phyloP scores from a whole-genome alignment of 1,140 invertebrate genomes.

The Bilobella aurantiaca region DNA sequence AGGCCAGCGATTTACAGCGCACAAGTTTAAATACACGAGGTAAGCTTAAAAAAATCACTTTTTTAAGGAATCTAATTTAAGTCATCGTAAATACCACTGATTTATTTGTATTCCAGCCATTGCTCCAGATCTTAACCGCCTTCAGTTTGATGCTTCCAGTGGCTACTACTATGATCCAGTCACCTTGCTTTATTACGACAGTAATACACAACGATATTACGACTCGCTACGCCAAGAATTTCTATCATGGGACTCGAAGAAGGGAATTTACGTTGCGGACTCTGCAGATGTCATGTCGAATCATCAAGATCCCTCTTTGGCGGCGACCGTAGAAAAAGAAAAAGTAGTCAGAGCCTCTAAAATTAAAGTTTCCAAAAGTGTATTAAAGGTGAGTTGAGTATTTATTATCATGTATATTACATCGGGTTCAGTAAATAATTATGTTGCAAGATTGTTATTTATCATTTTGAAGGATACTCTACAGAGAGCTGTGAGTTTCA shows the following conservation, averaged over 20 bases:
- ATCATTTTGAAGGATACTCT: too few species aligned
- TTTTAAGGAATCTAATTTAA: neutral
- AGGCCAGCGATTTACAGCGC: too few species aligned
- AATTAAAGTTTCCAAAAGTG: too few species aligned
- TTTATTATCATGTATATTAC: too few species aligned
- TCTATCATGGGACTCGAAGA: slow-evolving; percentile 84
- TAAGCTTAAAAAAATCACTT: neutral
- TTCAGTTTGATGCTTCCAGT: slow-evolving; percentile 87
- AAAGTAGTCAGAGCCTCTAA: too few species aligned
- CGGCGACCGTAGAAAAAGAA: too few species aligned
- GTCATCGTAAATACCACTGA: neutral
- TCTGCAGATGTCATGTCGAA: neutral
- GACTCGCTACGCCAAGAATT: slow-evolving; percentile 83
- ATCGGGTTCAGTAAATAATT: too few species aligned
- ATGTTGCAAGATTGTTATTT: too few species aligned
- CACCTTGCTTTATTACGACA: slow-evolving; percentile 91
- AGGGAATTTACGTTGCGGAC: slow-evolving; percentile 68
- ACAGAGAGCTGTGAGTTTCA: too few species aligned
- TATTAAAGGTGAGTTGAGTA: too few species aligned
- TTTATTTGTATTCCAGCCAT: slow-evolving; percentile 44
- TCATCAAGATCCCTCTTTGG: too few species aligned
- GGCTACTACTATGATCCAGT: slow-evolving; percentile 92
- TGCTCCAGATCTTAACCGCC: slow-evolving; percentile 77
- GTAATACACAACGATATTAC: slow-evolving; percentile 85
- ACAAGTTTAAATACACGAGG: neutral